phyloP scores from a whole-genome alignment of 1,140 invertebrate genomes.

The Lepidurus couesii region DNA sequence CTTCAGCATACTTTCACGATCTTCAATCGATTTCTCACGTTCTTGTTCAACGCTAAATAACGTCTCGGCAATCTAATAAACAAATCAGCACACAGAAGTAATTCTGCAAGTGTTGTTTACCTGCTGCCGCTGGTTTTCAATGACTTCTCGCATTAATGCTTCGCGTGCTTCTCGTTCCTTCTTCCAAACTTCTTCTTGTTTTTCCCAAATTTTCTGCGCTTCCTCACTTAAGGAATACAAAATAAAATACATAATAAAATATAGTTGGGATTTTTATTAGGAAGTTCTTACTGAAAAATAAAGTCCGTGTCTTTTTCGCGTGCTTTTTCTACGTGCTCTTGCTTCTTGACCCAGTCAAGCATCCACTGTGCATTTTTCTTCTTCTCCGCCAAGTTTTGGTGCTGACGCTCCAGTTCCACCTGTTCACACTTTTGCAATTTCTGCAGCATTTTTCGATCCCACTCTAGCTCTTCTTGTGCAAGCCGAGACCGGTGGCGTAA shows the following conservation, averaged over 20 bases:
- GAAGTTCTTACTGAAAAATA: background rate
- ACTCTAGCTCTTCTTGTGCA: background rate
- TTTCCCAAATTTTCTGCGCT: background rate
- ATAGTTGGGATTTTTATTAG: background rate
- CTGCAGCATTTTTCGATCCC: background rate
- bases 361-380: conserved; percentile 3
- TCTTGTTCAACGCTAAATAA: background rate
- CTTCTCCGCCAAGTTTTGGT: background rate
- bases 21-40: background rate
- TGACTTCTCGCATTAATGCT: background rate
- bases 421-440: background rate
- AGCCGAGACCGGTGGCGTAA: background rate
- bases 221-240: background rate
- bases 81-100: background rate
- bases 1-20: background rate
- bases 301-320: background rate
- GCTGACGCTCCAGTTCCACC: background rate
- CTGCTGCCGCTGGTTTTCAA: background rate
- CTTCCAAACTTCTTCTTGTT: background rate
- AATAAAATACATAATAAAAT: too few species aligned
- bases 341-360: background rate
- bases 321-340: background rate
- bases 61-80: background rate
- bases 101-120: background rate
- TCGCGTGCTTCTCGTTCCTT: conserved; percentile 2